Base-by-base conservation (phyloP, 2,888 invertebrate species). In the Capitulum mitella region DNA sequence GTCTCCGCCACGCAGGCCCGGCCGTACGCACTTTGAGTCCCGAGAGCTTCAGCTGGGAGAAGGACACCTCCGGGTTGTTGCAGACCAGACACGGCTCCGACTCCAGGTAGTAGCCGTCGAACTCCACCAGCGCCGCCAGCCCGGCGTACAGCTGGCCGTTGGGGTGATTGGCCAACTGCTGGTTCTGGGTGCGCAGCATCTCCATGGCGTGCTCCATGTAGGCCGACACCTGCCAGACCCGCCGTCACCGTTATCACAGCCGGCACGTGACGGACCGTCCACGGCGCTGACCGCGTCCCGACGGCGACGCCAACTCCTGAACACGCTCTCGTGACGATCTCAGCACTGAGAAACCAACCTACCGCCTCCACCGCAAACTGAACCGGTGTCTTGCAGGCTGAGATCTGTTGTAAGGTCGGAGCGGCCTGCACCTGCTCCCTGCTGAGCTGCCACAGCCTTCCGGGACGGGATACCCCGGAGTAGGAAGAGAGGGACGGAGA, bases 31-130 rank as follows among this genome's bases (percentile, higher is more conserved):
- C 92, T 88, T 97, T 97, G 80, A 98, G 93, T 0, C 96, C 92
- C 0, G 95, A 94, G 79, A 98, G 87, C 86, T 98, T 98, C 82
- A 96, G 94, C 79, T 92, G 93, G 0, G 93, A 89, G 89, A 95
- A 92, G 0, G 97, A 92, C 32, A 97, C 93, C 86, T 98, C 98
- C 0, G 97, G 97, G 87, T 97, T 97, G 87, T 98, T 98, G 86
- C 98, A 98, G 0, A 98, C 97, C 79, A 98, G 90, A 84, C 98
- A 99, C 0, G 98, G 98, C 85, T 98, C 97, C 37, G 95, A 95
- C 87, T 98, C 98, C 81, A 98, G 87, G 85, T 95, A 98, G 86
- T 94, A 97, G 0, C 98, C 98, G 85, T 97, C 97, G 76, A 97
- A 90, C 84, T 98, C 97, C 0, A 98, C 94, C 84, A 94, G 93